A percentile compares a stretch with the other conserved stretches of the same genome.
Evolutionary conservation across 2,888 invertebrate genomes (phyloP).

Genomic region (Drosophila quinaria): DNA sequence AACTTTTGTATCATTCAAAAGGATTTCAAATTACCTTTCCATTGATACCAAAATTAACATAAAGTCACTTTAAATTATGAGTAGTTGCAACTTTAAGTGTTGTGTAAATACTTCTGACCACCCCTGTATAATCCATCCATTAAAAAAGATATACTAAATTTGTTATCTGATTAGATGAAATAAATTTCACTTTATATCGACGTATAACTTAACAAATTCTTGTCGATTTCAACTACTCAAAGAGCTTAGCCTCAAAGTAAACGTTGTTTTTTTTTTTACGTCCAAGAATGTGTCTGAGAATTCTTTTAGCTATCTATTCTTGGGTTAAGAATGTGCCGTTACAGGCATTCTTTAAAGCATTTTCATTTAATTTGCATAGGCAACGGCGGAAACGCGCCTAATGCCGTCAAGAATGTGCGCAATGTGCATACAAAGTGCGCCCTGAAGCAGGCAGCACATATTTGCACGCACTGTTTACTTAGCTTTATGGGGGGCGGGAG

Average conservation of each 20-base stretch:
- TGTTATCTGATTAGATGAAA: neutral
- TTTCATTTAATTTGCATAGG: slow-evolving; percentile 60
- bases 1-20: no score
- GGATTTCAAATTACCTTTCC: no score
- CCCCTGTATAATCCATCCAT: no score
- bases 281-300: slow-evolving; percentile 10
- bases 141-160: neutral
- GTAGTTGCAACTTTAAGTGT: no score
- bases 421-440: slow-evolving; percentile 50
- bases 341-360: slow-evolving; percentile 60
- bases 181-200: neutral
- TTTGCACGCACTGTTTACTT: slow-evolving; percentile 1
- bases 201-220: neutral
- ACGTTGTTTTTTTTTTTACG: neutral
- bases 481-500: no score
- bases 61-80: no score
- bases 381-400: slow-evolving; percentile 44
- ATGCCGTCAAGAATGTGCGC: slow-evolving; percentile 68
- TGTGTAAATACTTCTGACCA: no score
- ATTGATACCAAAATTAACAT: no score
- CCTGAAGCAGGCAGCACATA: slow-evolving; percentile 44
- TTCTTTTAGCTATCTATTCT: slow-evolving; percentile 23
- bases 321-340: slow-evolving; percentile 59
- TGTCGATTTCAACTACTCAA: neutral
- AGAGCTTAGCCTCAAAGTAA: slow-evolving; percentile 14